Conservation (phyloP, 1,140 invertebrate species). For the Zaprionus ghesquierei region DNA sequence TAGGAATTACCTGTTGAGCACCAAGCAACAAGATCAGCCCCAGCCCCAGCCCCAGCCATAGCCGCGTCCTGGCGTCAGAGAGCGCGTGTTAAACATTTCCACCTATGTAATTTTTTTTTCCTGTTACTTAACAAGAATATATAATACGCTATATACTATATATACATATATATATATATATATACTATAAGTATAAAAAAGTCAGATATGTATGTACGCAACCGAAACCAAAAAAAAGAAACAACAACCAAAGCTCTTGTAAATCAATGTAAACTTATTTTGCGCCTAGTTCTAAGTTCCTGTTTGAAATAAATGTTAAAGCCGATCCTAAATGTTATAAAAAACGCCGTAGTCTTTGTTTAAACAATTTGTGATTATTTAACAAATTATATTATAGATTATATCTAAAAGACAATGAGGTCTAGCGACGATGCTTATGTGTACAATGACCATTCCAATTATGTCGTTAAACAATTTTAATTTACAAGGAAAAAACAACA, state of each 20-base stretch:
- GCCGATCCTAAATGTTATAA: constrained; percentile 14
- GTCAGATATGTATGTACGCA: constrained; percentile 34
- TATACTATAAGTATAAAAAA: constrained; percentile 44
- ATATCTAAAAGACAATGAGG: too few species aligned
- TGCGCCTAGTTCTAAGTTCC: constrained; percentile 71
- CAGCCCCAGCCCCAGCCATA: too few species aligned
- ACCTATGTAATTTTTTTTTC: constrained; percentile 20
- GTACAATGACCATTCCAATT: too few species aligned
- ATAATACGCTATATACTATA: constrained; percentile 23
- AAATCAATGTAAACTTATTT: constrained; percentile 51
- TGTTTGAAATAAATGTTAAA: constrained; percentile 79
- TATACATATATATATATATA: not conserved
- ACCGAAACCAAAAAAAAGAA: constrained; percentile 31
- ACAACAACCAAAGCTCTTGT: constrained; percentile 32
- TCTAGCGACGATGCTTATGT: too few species aligned
- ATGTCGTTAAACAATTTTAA: too few species aligned
- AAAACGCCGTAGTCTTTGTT: not conserved
- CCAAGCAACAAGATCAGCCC: not conserved
- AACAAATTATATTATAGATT: too few species aligned
- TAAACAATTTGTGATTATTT: not conserved
- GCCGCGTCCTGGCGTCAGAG: not conserved
- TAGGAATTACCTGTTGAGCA: constrained; percentile 13
- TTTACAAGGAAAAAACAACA: too few species aligned
- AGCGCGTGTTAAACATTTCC: constrained; percentile 30
- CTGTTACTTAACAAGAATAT: constrained; percentile 14